These are phyloP conservation scores for Nomada hirtipes DNA, from an alignment of 2,888 invertebrate species.

Conservation along the genomic window DNA sequence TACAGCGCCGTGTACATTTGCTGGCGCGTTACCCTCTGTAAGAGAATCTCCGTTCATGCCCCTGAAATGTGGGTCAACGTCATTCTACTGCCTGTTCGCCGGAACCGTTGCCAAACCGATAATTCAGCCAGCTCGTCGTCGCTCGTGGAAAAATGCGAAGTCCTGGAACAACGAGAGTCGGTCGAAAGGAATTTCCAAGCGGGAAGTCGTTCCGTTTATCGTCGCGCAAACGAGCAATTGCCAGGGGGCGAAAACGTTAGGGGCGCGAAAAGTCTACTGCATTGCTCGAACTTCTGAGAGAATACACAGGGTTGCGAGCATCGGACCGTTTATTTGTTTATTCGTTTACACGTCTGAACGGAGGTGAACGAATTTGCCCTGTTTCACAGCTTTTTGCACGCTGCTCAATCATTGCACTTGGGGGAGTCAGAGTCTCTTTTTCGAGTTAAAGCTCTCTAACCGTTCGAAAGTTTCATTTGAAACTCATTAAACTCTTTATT, in stretches of 20 bases:
- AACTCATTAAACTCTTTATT: conserved; percentile 42
- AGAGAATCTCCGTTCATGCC: conserved; percentile 47
- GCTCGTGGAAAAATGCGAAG: conserved; percentile 58
- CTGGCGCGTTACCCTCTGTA: conserved; percentile 45
- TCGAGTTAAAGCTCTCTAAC: conserved; percentile 13
- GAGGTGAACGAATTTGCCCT: background rate
- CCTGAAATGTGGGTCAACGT: conserved; percentile 63
- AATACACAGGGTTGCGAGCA: background rate
- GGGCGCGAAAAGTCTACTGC: conserved; percentile 5
- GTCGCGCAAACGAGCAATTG: conserved; percentile 52
- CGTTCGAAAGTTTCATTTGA: background rate
- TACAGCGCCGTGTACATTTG: conserved; percentile 32
- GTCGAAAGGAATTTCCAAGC: conserved; percentile 43
- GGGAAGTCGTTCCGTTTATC: conserved; percentile 46
- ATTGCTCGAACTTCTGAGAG: conserved; percentile 2
- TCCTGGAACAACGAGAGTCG: conserved; percentile 16
- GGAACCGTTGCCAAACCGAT: conserved; percentile 66
- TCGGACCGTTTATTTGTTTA: background rate
- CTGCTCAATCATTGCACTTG: too few relatives aligned
- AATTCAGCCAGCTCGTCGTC: conserved; percentile 61
- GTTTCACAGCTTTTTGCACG: too few relatives aligned
- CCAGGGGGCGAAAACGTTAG: conserved; percentile 19
- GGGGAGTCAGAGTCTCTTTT: background rate
- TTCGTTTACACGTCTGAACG: background rate
- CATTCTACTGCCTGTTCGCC: conserved; percentile 61